Evolutionary conservation across 1,140 invertebrate genomes (phyloP).

Genomic region (Eumaeus atala): DNA sequence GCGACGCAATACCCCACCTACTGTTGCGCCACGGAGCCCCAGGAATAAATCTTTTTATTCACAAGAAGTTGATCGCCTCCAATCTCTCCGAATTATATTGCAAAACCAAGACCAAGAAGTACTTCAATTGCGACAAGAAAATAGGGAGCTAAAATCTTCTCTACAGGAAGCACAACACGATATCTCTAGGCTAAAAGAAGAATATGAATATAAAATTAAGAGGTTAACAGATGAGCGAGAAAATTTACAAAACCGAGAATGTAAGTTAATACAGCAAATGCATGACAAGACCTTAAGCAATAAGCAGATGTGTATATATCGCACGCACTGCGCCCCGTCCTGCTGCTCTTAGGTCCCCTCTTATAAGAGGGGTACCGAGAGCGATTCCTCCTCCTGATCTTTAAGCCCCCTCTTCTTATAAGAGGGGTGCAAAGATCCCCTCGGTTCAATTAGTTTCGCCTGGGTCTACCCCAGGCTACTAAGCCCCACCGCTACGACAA

Average conservation of each 20-base stretch:
- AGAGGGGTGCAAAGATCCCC: too few species aligned
- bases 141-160: constrained; percentile 47
- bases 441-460: too few species aligned
- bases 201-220: constrained; percentile 45
- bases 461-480: too few species aligned
- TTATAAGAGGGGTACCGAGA: too few species aligned
- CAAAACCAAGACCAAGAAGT: constrained; percentile 63
- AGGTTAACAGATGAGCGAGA: constrained; percentile 51
- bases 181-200: constrained; percentile 38
- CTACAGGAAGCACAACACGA: constrained; percentile 49
- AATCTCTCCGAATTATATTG: constrained; percentile 47
- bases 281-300: constrained; percentile 53
- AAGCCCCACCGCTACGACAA: too few species aligned
- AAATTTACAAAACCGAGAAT: constrained; percentile 40
- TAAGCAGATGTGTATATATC: constrained; percentile 63
- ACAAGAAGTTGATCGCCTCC: constrained; percentile 48
- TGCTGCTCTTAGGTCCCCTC: too few species aligned
- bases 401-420: too few species aligned
- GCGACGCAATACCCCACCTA: constrained; percentile 51
- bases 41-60: constrained; percentile 29
- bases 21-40: constrained; percentile 47
- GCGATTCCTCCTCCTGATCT: too few species aligned
- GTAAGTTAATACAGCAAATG: constrained; percentile 49
- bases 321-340: too few species aligned
- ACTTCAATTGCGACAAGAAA: constrained; percentile 49